Evolutionary conservation across 2,797 vertebrate species (phyloP), one percentile per base, ranked within the genome.

Genomic region (Falco concolor): DNA sequence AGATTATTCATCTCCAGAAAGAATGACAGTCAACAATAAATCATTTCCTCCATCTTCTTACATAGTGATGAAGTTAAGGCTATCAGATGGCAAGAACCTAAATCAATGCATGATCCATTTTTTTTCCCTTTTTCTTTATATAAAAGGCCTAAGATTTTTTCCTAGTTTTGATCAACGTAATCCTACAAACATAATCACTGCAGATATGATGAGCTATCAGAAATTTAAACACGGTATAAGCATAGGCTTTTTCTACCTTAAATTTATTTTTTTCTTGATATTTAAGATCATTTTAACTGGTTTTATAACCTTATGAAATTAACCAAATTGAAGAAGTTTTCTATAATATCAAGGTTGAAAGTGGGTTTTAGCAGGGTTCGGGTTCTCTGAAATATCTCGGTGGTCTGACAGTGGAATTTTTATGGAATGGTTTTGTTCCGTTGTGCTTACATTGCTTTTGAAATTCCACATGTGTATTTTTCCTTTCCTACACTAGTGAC

Each of bases 1-100:
- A 97, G 96, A 97, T 97, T 96, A 97, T 97, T 97, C 95, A 97
- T 97, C 95, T 96, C 94, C 88, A 96, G 95, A 96, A 98, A 97
- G 96, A 98, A 97, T 97, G 96, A 97, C 96, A 98, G 93, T 96
- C 95, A 87, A 87, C 90, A 96, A 97, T 98, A 97, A 98, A 97
- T 98, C 96, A 97, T 95, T 94, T 93, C 63, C 85, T 96, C 95
- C 94, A 96, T 98, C 96, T 96, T 96, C 96, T 96, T 97, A 95
- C 91, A 91, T 56, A 97, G 95, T 38, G 25, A 95, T 97, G 93
- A 97, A 97, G 79, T 95, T 96, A 97, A 97, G 90, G 87, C 83
- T 97, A 96, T 95, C 88, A 77, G 93, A 96, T 97, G 91, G 93
- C 97, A 97, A 89, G 90, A 95, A 94, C 74, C 85, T 97, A 97